Evolutionary conservation across 1,140 invertebrate genomes (phyloP).

Genomic region (Popillia japonica): DNA sequence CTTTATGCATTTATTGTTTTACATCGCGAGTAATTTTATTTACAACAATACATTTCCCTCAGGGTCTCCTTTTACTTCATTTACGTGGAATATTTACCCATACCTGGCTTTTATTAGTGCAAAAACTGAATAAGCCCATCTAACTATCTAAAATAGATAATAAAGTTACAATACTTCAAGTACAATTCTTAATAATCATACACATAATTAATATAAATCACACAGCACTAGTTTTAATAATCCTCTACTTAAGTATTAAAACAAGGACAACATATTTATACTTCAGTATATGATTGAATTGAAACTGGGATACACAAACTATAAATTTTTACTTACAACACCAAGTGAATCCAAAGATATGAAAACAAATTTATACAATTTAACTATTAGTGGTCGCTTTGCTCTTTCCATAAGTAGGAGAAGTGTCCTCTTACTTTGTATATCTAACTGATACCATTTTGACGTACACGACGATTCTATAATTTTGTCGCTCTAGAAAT

Average conservation of each 20-base stretch:
- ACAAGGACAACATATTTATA: no score
- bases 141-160: background rate
- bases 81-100: background rate
- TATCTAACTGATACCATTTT: background rate
- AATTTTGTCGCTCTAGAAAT: conserved; percentile 21
- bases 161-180: no score
- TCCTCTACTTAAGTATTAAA: no score
- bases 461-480: conserved; percentile 6
- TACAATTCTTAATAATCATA: no score
- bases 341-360: conserved; percentile 6
- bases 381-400: background rate
- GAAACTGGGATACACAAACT: background rate
- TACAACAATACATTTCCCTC: no score
- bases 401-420: conserved; percentile 18
- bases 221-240: background rate
- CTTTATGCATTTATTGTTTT: no score
- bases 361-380: background rate
- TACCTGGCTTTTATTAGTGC: background rate
- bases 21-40: no score
- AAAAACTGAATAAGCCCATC: background rate
- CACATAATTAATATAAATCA: background rate
- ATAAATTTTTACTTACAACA: background rate
- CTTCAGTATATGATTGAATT: no score
- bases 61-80: no score
- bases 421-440: background rate